phyloP scores from a whole-genome alignment of 1,140 invertebrate genomes.

The Drosophila nasuta region DNA sequence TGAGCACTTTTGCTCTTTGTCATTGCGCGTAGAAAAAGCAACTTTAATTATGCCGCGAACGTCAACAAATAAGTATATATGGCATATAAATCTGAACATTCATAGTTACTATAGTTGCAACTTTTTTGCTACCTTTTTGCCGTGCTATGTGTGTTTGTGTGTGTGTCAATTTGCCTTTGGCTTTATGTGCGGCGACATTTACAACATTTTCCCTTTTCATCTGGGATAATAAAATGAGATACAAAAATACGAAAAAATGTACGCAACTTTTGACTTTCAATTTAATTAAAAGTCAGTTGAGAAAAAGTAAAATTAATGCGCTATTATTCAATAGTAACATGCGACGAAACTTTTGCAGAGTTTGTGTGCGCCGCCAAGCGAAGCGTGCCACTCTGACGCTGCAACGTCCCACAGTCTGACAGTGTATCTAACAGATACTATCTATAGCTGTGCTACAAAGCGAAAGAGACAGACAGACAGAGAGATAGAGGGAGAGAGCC shows the following conservation, averaged over 20 bases:
- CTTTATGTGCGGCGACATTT: constrained; percentile 7
- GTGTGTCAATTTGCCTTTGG: constrained; percentile 29
- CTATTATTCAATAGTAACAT: constrained; percentile 59
- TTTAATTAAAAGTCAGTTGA: constrained; percentile 60
- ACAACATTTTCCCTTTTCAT: constrained; percentile 32
- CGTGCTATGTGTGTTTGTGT: neutral
- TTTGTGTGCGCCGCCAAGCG: constrained; percentile 32
- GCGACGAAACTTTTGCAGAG: constrained; percentile 48
- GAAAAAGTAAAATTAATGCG: constrained; percentile 59
- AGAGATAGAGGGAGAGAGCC: neutral
- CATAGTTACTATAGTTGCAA: constrained; percentile 3
- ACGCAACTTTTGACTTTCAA: constrained; percentile 57
- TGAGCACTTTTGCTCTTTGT: neutral
- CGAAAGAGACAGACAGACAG: constrained; percentile 12
- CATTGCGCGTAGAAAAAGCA: neutral
- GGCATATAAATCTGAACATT: constrained; percentile 4
- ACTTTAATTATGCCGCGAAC: constrained; percentile 19
- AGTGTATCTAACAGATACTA: constrained; percentile 37
- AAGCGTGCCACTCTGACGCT: constrained; percentile 33
- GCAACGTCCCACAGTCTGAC: neutral
- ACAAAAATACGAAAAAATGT: neutral
- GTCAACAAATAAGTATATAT: constrained; percentile 3
- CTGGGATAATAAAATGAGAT: constrained; percentile 12
- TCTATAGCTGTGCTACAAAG: constrained; percentile 5
- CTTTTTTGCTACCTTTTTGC: constrained; percentile 17